Percentiles rank a stretch among this genome's conserved stretches.
These are phyloP conservation scores for Atethmia centrago DNA, from an alignment of 2,888 invertebrate species.

Conservation along the genomic window DNA sequence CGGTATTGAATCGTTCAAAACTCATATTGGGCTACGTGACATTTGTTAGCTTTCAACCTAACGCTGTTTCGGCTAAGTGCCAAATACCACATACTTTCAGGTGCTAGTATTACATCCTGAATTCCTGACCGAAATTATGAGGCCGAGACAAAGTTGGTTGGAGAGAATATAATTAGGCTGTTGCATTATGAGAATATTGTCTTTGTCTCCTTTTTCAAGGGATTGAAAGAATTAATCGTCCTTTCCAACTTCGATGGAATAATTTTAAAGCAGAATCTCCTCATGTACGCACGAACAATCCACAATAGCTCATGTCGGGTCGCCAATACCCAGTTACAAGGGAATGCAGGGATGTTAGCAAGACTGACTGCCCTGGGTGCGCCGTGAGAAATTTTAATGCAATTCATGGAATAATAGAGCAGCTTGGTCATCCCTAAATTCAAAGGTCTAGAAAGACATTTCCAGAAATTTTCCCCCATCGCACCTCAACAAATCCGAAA, in stretches of 20 bases:
- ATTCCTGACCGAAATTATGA: constrained; percentile 23
- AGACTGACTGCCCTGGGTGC: no score
- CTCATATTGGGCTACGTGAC: constrained; percentile 27
- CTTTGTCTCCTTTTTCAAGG: neutral
- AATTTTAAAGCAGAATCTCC: neutral
- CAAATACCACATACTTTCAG: constrained; percentile 15
- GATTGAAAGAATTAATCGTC: neutral
- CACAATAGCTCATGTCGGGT: neutral
- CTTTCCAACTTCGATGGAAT: neutral
- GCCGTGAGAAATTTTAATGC: no score
- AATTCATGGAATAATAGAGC: neutral
- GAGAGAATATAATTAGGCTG: no score
- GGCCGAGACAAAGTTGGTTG: neutral
- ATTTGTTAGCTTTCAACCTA: constrained; percentile 22
- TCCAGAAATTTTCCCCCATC: neutral
- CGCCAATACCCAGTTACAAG: no score
- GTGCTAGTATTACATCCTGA: constrained; percentile 8
- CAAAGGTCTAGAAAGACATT: neutral
- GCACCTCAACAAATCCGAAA: neutral
- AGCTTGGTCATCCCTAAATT: neutral
- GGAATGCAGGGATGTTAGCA: no score
- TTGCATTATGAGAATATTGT: neutral
- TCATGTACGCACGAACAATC: neutral
- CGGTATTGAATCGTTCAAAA: constrained; percentile 21
- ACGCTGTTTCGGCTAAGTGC: constrained; percentile 23